phyloP scores from a whole-genome alignment of 2,888 invertebrate genomes.

The Eupithecia inturbata region DNA sequence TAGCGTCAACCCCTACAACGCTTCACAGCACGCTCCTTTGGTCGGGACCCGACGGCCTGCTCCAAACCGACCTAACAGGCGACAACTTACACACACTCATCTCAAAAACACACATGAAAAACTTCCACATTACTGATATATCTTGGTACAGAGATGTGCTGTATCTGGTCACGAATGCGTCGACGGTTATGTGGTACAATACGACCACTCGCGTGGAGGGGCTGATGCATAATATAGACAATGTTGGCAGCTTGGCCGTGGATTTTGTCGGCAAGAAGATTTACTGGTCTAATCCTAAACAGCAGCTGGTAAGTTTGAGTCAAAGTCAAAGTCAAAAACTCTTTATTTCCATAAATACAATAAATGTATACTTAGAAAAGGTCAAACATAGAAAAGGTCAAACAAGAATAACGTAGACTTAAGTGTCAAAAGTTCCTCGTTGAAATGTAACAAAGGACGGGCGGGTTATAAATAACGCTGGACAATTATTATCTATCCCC shows the following conservation, averaged over 20 bases:
- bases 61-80: constrained; percentile 93
- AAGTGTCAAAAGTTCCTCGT: neutral
- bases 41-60: constrained; percentile 90
- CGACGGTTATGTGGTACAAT: constrained; percentile 89
- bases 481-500: too few species aligned
- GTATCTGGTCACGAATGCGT: constrained; percentile 90
- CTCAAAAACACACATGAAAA: constrained; percentile 84
- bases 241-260: constrained; percentile 91
- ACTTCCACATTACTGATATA: constrained; percentile 87
- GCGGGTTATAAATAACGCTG: too few species aligned
- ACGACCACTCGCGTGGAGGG: constrained; percentile 84
- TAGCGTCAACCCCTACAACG: constrained; percentile 82
- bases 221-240: constrained; percentile 86
- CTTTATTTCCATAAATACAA: too few species aligned
- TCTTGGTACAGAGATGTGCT: constrained; percentile 90
- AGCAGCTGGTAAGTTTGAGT: constrained; percentile 89
- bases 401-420: too few species aligned
- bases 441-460: neutral
- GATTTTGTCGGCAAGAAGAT: constrained; percentile 96
- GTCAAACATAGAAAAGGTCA: too few species aligned
- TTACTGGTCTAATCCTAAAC: constrained; percentile 95
- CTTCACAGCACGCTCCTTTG: constrained; percentile 87
- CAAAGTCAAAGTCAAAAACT: too few species aligned
- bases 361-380: too few species aligned
- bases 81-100: constrained; percentile 89